Evolutionary conservation across 1,140 invertebrate genomes (phyloP).

Genomic region (Aphaenogaster ashmeadi): DNA sequence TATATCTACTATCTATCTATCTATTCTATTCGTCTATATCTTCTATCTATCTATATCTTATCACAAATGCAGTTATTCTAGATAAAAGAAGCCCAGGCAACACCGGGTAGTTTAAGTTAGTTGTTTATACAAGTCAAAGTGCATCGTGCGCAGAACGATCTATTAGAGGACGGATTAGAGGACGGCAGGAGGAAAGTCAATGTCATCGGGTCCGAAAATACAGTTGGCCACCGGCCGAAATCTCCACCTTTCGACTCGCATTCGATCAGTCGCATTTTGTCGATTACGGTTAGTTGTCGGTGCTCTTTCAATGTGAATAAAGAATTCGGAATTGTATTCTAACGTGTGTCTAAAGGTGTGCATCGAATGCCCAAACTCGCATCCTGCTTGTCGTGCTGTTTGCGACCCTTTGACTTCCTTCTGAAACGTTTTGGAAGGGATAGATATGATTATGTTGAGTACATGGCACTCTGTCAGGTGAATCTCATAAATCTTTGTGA

Average conservation of each 20-base stretch:
- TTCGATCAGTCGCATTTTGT: constrained; percentile 77
- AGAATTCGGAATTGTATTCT: constrained; percentile 8
- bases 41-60: too few relatives aligned
- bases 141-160: not conserved
- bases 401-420: constrained; percentile 66
- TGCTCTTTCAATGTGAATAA: constrained; percentile 2
- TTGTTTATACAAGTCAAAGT: not conserved
- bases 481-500: constrained; percentile 21
- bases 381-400: constrained; percentile 65
- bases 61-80: too few relatives aligned
- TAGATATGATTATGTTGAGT: constrained; percentile 82
- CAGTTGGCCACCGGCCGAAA: constrained; percentile 48
- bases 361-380: constrained; percentile 68
- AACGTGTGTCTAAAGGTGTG: not conserved
- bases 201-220: constrained; percentile 77
- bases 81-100: too few relatives aligned
- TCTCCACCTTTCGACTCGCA: constrained; percentile 24
- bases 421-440: constrained; percentile 44
- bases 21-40: too few relatives aligned
- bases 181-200: constrained; percentile 80
- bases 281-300: not conserved
- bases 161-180: constrained; percentile 17
- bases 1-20: too few relatives aligned
- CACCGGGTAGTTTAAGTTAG: too few relatives aligned
- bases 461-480: constrained; percentile 81